A percentile compares a stretch with the other conserved stretches of the same genome.
Evolutionary conservation across 2,113 vertebrate species (phyloP).

Genomic region (Rostratula benghalensis): DNA sequence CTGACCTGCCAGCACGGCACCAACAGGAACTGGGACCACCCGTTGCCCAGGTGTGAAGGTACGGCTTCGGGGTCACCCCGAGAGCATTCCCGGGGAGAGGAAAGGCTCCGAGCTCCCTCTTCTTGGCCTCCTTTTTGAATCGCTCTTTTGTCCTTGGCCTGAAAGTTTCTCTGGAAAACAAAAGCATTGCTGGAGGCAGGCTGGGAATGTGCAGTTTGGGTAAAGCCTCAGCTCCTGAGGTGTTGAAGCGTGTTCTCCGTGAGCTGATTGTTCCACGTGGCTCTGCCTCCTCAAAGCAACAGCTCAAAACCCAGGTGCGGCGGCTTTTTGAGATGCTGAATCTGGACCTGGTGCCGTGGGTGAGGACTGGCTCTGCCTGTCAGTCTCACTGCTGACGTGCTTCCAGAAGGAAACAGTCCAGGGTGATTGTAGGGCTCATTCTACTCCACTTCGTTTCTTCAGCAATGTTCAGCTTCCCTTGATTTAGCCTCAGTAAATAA

Average conservation of each 20-base stretch:
- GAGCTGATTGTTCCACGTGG: not conserved
- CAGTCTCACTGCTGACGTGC: not conserved
- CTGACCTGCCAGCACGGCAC: slow-evolving; percentile 95
- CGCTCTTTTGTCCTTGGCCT: accelerated
- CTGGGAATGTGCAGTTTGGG: accelerated
- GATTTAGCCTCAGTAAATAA: not conserved
- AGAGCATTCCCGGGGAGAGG: not conserved
- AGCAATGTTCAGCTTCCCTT: accelerated
- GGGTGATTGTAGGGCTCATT: accelerated
- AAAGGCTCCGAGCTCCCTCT: not conserved
- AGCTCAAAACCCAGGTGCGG: not conserved
- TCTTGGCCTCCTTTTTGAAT: not conserved
- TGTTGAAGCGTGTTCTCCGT: accelerated
- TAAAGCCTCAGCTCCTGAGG: not conserved
- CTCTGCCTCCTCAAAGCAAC: not conserved
- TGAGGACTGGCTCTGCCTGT: not conserved
- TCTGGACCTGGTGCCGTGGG: accelerated
- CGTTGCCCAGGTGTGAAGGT: slow-evolving; percentile 96
- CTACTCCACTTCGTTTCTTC: not conserved
- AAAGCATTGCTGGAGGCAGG: not conserved
- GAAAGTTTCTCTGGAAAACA: not conserved
- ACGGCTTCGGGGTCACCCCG: slow-evolving; percentile 4
- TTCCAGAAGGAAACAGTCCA: not conserved
- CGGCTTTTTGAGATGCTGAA: not conserved
- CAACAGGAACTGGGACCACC: slow-evolving; percentile 95